Evolutionary conservation across 1,140 invertebrate species (phyloP).

Genomic region (Pseudomyrmex flavicornis): DNA sequence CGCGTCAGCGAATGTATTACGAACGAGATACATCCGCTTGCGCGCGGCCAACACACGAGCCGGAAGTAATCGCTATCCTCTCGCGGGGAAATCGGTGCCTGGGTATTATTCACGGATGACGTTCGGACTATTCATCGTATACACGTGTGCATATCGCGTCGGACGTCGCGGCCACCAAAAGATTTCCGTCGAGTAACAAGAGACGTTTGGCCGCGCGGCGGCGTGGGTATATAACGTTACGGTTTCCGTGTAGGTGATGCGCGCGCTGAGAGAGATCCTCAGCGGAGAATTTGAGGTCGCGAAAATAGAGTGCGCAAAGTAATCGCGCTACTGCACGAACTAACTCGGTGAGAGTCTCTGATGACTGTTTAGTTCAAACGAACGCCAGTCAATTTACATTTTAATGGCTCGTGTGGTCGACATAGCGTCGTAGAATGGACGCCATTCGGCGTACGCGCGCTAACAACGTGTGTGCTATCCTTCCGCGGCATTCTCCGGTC

Average conservation of each 20-base stretch:
- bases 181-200: conserved; percentile 16
- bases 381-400: conserved; percentile 82
- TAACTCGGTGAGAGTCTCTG: conserved; percentile 54
- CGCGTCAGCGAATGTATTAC: conserved; percentile 28
- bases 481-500: not conserved
- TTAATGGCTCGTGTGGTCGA: conserved; percentile 73
- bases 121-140: not conserved
- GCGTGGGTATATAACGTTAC: not conserved
- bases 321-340: conserved; percentile 31
- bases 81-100: conserved; percentile 3
- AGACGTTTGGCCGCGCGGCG: not conserved
- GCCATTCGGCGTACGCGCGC: conserved; percentile 25
- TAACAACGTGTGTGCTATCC: conserved; percentile 10
- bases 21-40: conserved; percentile 3
- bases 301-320: conserved; percentile 10
- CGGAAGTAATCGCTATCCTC: conserved; percentile 39
- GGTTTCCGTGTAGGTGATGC: conserved; percentile 12
- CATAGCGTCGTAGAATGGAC: conserved; percentile 41
- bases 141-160: not conserved
- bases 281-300: conserved; percentile 6
- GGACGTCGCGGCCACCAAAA: not conserved
- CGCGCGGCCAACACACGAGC: conserved; percentile 19
- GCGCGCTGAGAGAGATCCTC: not conserved
- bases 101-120: conserved; percentile 34
- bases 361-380: conserved; percentile 81